phyloP scores from a whole-genome alignment of 2,888 invertebrate species.

The Drosophila anomelani region DNA sequence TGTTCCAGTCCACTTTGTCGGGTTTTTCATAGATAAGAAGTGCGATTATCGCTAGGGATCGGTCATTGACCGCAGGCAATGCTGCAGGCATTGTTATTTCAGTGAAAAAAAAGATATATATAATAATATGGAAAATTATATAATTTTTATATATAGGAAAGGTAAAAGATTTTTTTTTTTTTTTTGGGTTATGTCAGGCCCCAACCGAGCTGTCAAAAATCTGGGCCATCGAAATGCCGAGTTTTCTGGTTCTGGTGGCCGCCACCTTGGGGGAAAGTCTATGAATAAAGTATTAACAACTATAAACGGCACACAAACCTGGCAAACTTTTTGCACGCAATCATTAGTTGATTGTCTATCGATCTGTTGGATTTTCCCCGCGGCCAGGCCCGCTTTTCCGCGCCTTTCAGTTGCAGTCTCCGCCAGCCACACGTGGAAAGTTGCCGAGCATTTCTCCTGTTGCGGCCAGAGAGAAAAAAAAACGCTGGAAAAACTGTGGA shows the following conservation, averaged over 20 bases:
- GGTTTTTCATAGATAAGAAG: slow-evolving; percentile 10
- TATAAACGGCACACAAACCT: slow-evolving; percentile 10
- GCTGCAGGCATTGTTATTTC: slow-evolving; percentile 7
- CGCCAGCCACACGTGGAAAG: slow-evolving; percentile 28
- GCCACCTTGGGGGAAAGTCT: neutral
- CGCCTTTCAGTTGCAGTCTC: slow-evolving; percentile 11
- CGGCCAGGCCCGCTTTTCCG: neutral
- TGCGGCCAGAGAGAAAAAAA: slow-evolving; percentile 13
- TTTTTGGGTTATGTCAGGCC: no score
- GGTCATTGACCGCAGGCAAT: neutral
- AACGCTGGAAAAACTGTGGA: slow-evolving; percentile 31
- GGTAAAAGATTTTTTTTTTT: neutral
- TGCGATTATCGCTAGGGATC: neutral
- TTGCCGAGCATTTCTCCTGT: slow-evolving; percentile 39
- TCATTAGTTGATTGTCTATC: slow-evolving; percentile 54
- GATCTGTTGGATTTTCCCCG: slow-evolving; percentile 27
- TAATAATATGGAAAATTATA: neutral
- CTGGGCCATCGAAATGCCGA: slow-evolving; percentile 5
- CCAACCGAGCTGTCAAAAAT: slow-evolving; percentile 7
- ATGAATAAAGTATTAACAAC: slow-evolving; percentile 30
- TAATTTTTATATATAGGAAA: neutral
- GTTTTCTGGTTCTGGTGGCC: neutral
- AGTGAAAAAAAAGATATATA: neutral
- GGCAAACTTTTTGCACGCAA: slow-evolving; percentile 45
- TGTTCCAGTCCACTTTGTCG: neutral